Conservation (phyloP, 2,113 vertebrate genomes). For the Heloderma charlesbogerti region DNA sequence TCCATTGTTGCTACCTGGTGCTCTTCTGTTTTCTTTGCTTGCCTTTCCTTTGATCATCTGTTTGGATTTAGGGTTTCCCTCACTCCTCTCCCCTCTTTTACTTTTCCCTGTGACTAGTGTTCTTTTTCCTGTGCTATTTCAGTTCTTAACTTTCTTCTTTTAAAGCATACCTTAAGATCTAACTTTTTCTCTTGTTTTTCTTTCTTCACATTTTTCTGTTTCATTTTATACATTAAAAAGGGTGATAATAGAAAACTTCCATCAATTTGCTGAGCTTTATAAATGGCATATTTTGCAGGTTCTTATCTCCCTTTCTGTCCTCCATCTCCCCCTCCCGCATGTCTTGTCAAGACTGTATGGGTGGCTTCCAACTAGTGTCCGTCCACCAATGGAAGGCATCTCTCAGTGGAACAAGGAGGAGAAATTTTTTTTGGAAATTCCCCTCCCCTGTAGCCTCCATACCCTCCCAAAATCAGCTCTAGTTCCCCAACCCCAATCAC, state of each 20-base stretch:
- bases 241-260: not conserved
- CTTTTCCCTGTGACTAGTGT: not conserved
- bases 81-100: not conserved
- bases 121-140: not conserved
- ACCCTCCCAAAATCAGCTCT: too few relatives aligned
- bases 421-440: too few relatives aligned
- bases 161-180: not conserved
- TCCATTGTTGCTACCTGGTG: not conserved
- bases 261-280: not conserved
- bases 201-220: not conserved
- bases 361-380: too few relatives aligned
- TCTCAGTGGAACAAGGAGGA: too few relatives aligned
- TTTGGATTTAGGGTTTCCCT: not conserved
- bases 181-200: not conserved
- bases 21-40: not conserved
- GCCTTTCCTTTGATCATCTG: conserved; percentile 2
- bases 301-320: not conserved
- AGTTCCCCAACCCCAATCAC: too few relatives aligned
- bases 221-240: not conserved
- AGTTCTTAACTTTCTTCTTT: not conserved
- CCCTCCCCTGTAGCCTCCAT: too few relatives aligned
- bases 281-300: not conserved
- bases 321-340: not conserved
- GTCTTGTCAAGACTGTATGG: not conserved
- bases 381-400: too few relatives aligned